Conservation (phyloP, 2,888 invertebrate genomes). For the Slavum lentiscoides region DNA sequence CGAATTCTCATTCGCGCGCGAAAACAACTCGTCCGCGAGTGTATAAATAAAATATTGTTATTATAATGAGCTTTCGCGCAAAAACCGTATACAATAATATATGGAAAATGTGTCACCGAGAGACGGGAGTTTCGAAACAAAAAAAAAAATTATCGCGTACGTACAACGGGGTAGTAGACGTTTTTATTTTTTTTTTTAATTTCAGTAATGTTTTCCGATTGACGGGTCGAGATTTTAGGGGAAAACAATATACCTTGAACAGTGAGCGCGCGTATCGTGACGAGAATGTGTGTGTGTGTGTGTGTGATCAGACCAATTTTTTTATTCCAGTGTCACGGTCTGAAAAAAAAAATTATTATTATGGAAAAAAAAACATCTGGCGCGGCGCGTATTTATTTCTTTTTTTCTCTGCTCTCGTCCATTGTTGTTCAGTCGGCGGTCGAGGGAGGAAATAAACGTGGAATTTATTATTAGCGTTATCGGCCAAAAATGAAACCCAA, state of each 20-base stretch:
- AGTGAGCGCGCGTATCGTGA: background rate
- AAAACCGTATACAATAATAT: background rate
- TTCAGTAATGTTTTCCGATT: constrained; percentile 34
- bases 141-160: background rate
- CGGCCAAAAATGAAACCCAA: constrained; percentile 37
- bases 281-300: no score
- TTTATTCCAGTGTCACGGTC: background rate
- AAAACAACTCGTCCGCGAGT: no score
- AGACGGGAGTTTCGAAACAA: constrained; percentile 9
- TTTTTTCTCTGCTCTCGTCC: background rate
- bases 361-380: constrained; percentile 21
- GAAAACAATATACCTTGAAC: no score
- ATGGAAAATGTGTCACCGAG: background rate
- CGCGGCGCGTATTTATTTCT: background rate
- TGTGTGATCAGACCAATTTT: constrained; percentile 8
- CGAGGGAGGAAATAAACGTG: background rate
- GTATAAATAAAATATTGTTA: background rate
- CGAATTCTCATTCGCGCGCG: background rate
- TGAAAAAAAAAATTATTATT: background rate
- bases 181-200: constrained; percentile 22
- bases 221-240: constrained; percentile 23
- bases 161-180: background rate
- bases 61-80: background rate
- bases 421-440: constrained; percentile 15
- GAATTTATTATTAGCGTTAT: constrained; percentile 29